phyloP scores from a whole-genome alignment of 2,113 vertebrate species.

The Phyllostomus hastatus region DNA sequence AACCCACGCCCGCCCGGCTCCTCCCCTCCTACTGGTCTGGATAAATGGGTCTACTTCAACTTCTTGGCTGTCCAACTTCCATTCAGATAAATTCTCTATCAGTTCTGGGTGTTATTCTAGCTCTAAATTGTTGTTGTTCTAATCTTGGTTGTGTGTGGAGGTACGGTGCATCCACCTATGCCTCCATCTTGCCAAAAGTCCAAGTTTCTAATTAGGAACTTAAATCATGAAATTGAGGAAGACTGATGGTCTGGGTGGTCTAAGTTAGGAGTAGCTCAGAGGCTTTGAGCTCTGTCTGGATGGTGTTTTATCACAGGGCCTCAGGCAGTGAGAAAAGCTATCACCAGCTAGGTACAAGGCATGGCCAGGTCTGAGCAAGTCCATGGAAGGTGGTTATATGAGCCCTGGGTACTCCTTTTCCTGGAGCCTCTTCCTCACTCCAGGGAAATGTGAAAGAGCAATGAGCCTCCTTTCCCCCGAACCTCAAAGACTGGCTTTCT shows the following conservation, averaged over 20 bases:
- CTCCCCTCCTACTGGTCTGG: no score
- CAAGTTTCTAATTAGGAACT: constrained; percentile 6
- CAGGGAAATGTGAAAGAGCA: neutral
- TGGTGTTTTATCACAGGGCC: no score
- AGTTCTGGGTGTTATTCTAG: no score
- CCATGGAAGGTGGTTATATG: neutral
- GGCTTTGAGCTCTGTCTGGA: neutral
- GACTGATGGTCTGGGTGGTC: neutral
- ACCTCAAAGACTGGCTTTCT: neutral
- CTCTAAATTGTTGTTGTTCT: no score
- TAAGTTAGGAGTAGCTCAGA: neutral
- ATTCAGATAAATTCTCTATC: no score
- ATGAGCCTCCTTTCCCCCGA: neutral
- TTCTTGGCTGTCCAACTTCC: no score
- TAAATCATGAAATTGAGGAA: neutral
- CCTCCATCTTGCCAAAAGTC: no score
- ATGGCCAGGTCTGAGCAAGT: neutral
- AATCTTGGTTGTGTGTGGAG: no score
- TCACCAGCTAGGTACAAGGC: neutral
- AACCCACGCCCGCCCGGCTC: no score
- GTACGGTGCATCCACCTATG: no score
- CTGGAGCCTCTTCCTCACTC: neutral
- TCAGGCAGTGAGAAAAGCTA: neutral
- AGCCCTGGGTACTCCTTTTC: neutral
- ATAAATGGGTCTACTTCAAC: no score